Base-by-base conservation (phyloP, 92 coral and sea anemone species). In the Porites lobata region DNA sequence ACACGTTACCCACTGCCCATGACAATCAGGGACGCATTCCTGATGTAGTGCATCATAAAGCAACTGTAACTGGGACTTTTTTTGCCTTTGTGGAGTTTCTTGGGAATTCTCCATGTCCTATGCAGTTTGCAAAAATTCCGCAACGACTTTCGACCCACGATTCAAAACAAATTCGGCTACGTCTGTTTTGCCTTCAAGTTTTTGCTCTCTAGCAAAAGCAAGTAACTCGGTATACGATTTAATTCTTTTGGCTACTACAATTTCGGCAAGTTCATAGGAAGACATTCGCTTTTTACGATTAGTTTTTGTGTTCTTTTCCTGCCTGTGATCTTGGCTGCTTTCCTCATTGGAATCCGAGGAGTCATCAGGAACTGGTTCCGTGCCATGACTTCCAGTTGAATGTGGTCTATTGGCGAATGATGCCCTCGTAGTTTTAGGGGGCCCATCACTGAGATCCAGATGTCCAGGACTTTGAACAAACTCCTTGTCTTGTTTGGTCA, bases 181-280 rank as follows among this genome's bases (percentile, higher is more conserved):
- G 80, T 94, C 89, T 1, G 75, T 72, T 88, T 91, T 91, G 1
- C 94, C 94, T 59, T 94, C 95, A 65, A 15, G 18, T 24, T 76
- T 94, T 53, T 90, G 87, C 54, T 89, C 85, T 22, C 65, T n/a
- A 4, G 90, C 92, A 18, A 93, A 70, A 26, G 94, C 92, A 62
- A 79, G 88, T 75, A 94, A 80, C 56, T 94, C 91, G 1, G 90
- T 88, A 43, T 62, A 54, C 9, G 58, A 8, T 54, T 54, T 54
- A 12, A 54, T 54, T 54, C 7, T 53, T 54, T 12, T 54, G 1
- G 9, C 58, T 1, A 54, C 58, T 54, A 13, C 1, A 80, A 89
- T 66, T 15, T 91, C 77, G 13, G 83, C 26, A 4, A 94, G 83
- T 58, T 92, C 85, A 67, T 88, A 86, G 8, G 95, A 81, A 24